Conservation (phyloP, 2,888 invertebrate genomes). For the Axea sp. region DNA sequence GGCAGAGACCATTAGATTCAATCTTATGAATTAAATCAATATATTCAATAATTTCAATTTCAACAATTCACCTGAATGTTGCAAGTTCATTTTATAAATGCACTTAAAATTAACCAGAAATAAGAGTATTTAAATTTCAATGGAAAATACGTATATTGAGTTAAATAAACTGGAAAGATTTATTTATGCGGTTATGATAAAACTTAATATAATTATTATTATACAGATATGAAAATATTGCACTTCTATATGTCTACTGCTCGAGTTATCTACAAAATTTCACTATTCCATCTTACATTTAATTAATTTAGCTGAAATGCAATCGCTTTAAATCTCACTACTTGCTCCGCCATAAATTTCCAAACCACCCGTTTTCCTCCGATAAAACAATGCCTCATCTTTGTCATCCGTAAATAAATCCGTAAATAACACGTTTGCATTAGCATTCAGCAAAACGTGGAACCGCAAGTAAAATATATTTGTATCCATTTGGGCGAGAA, state of each 20-base stretch:
- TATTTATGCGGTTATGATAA: too few species aligned
- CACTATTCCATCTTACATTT: slow-evolving; percentile 40
- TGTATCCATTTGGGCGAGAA: slow-evolving; percentile 35
- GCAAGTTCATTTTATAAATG: too few species aligned
- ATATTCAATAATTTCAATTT: too few species aligned
- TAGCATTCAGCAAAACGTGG: slow-evolving; percentile 37
- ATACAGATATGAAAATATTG: too few species aligned
- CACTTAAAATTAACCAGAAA: too few species aligned
- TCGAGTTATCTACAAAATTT: slow-evolving; percentile 6
- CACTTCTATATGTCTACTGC: neutral
- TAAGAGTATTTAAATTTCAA: too few species aligned
- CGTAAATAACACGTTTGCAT: slow-evolving; percentile 40
- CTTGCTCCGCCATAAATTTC: slow-evolving; percentile 25
- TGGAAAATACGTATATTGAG: too few species aligned
- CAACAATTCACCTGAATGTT: too few species aligned
- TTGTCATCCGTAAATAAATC: slow-evolving; percentile 49
- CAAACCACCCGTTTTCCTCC: slow-evolving; percentile 1
- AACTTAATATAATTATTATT: too few species aligned
- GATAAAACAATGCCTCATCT: slow-evolving; percentile 53
- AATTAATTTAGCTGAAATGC: slow-evolving; percentile 32
- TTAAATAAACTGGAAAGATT: too few species aligned
- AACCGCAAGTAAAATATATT: slow-evolving; percentile 42
- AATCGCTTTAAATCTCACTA: slow-evolving; percentile 28
- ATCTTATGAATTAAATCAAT: too few species aligned
- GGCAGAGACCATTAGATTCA: too few species aligned